Conservation (phyloP, 1,140 invertebrate genomes). For the Neodiprion lecontei region DNA sequence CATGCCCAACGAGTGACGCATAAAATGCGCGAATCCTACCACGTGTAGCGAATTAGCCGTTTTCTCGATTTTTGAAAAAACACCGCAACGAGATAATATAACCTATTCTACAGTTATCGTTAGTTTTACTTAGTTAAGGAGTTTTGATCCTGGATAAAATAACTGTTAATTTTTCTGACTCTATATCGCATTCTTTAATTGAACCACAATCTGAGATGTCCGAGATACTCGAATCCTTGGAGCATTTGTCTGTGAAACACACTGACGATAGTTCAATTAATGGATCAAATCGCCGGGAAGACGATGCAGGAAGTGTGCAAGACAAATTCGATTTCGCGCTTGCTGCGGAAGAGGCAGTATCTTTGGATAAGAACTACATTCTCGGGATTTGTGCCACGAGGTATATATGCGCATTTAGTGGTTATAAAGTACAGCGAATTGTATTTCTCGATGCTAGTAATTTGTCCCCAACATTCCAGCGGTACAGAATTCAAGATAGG, state of each 20-base stretch:
- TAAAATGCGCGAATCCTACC: not conserved
- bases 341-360: conserved; percentile 39
- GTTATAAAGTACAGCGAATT: not conserved
- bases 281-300: conserved; percentile 18
- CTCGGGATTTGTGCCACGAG: conserved; percentile 45
- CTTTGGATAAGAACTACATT: conserved; percentile 44
- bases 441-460: conserved; percentile 1
- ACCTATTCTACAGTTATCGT: not conserved
- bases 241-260: conserved; percentile 38
- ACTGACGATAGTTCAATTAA: not conserved
- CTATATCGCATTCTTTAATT: too few relatives aligned
- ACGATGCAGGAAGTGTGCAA: conserved; percentile 23
- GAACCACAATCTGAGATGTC: conserved; percentile 31
- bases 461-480: conserved; percentile 32
- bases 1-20: not conserved
- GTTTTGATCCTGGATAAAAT: too few relatives aligned
- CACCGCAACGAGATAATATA: not conserved
- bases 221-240: conserved; percentile 38
- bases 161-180: too few relatives aligned
- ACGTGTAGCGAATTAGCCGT: not conserved
- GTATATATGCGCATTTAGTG: conserved; percentile 12
- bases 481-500: conserved; percentile 52
- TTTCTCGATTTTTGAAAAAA: not conserved
- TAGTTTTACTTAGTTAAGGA: too few relatives aligned
- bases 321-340: conserved; percentile 29